A percentile compares a stretch with the other conserved stretches of the same genome.
Evolutionary conservation across 2,797 vertebrate species (phyloP).

Genomic region (Eremophila alpestris): DNA sequence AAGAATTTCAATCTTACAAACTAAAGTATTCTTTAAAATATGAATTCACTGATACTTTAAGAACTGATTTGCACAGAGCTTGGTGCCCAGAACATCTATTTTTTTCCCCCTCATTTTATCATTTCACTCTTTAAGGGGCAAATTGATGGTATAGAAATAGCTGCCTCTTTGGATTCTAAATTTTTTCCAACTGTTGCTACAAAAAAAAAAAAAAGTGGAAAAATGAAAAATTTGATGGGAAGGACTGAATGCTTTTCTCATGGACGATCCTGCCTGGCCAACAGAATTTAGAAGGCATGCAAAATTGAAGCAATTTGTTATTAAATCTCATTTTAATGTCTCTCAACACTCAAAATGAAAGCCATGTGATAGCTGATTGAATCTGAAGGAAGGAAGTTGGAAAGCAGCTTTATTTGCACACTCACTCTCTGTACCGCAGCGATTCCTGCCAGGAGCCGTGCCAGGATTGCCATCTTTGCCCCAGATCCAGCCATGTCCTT

Average conservation of each 20-base stretch:
- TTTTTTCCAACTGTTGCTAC: constrained; percentile 59
- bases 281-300: background rate
- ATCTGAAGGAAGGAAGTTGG: background rate
- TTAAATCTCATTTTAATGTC: constrained; percentile 44
- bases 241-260: background rate
- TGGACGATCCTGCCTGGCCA: background rate
- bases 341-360: constrained; percentile 15
- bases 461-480: background rate
- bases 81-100: constrained; percentile 19
- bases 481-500: background rate
- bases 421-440: background rate
- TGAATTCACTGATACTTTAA: constrained; percentile 63
- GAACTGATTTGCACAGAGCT: constrained; percentile 71
- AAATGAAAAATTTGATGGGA: background rate
- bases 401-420: background rate
- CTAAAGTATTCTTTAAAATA: constrained; percentile 64
- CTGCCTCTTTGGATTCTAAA: constrained; percentile 36
- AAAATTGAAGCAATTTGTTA: constrained; percentile 48
- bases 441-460: background rate
- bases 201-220: background rate
- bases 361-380: constrained; percentile 10
- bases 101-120: constrained; percentile 59
- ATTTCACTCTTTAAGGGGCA: constrained; percentile 60
- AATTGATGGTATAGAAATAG: constrained; percentile 63
- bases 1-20: constrained; percentile 61